These are phyloP conservation scores for Venustoraphidia nigricollis DNA, from an alignment of 2,888 invertebrate species.

Conservation along the genomic window DNA sequence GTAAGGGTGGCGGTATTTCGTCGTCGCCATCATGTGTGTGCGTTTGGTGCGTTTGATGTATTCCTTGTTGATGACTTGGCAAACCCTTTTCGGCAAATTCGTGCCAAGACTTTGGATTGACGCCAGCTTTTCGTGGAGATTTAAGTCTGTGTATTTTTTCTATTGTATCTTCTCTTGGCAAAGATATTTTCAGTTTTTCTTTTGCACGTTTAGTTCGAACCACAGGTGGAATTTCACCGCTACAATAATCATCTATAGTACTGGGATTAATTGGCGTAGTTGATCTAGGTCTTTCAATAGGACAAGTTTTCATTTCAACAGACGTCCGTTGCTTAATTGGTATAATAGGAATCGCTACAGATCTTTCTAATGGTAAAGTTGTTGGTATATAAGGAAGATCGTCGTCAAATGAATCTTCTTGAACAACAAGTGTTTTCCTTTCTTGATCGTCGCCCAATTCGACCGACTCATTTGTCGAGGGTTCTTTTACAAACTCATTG, in stretches of 20 bases:
- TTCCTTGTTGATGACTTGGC: slow-evolving; percentile 19
- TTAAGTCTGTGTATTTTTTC: slow-evolving; percentile 26
- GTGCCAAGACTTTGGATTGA: slow-evolving; percentile 36
- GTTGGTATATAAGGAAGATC: slow-evolving; percentile 81
- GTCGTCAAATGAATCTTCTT: slow-evolving; percentile 68
- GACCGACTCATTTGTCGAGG: slow-evolving; percentile 32
- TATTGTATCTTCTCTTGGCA: slow-evolving; percentile 42
- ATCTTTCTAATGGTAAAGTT: slow-evolving; percentile 73
- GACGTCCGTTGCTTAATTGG: slow-evolving; percentile 56
- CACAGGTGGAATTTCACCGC: slow-evolving; percentile 22
- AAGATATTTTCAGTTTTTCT: slow-evolving; percentile 53
- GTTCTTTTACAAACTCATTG: slow-evolving; percentile 13
- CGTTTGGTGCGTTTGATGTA: slow-evolving; percentile 14
- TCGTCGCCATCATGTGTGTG: slow-evolving; percentile 14
- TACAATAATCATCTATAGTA: slow-evolving; percentile 54
- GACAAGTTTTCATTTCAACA: slow-evolving; percentile 47
- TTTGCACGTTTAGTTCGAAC: slow-evolving; percentile 17
- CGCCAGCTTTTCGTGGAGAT: slow-evolving; percentile 32
- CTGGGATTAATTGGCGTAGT: slow-evolving; percentile 58
- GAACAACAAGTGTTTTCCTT: slow-evolving; percentile 57
- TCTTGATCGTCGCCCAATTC: slow-evolving; percentile 50
- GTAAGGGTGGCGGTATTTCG: slow-evolving; percentile 28
- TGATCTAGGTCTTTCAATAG: slow-evolving; percentile 58
- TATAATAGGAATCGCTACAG: slow-evolving; percentile 64
- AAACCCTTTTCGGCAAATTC: slow-evolving; percentile 49